phyloP scores from a whole-genome alignment of 2,797 vertebrate species.

The Microctenopoma stevenorrisi region DNA sequence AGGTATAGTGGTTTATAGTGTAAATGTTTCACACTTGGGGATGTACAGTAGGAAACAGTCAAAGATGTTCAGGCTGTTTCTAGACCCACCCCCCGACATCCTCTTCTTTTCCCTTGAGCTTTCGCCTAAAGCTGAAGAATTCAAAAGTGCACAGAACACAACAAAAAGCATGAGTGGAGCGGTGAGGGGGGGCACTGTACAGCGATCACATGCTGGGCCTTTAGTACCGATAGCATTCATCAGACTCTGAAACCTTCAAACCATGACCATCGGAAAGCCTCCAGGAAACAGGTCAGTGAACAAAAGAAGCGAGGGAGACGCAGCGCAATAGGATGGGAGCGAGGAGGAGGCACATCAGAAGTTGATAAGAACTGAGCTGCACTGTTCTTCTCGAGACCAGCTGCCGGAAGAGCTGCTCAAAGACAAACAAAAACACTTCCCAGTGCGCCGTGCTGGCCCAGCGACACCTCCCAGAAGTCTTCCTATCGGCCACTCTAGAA shows the following conservation, averaged over 20 bases:
- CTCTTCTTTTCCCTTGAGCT: too few species aligned
- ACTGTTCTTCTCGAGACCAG: constrained; percentile 75
- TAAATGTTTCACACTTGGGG: constrained; percentile 2
- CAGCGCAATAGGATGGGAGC: constrained; percentile 40
- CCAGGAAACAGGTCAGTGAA: constrained; percentile 77
- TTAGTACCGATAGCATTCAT: constrained; percentile 43
- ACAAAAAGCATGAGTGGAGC: constrained; percentile 18
- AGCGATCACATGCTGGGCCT: constrained; percentile 5
- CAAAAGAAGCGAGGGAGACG: constrained; percentile 51
- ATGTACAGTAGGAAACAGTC: constrained; percentile 14
- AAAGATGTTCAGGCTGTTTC: constrained; percentile 5
- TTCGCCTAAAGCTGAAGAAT: background rate
- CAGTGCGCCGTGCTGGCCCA: constrained; percentile 51
- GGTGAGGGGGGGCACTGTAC: background rate
- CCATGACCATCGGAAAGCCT: constrained; percentile 61
- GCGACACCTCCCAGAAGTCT: constrained; percentile 56
- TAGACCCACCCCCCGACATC: background rate
- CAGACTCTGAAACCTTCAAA: constrained; percentile 43
- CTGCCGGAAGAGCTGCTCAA: constrained; percentile 76
- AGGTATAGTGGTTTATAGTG: too few species aligned
- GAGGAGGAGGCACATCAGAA: constrained; percentile 51
- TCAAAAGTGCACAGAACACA: constrained; percentile 18
- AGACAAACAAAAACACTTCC: constrained; percentile 69
- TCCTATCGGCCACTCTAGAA: constrained; percentile 49
- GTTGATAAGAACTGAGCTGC: constrained; percentile 74